Evolutionary conservation across 92 coral and sea anemone species (phyloP), one percentile per base, ranked within the genome.

Genomic region (Epizoanthus scotinus): DNA sequence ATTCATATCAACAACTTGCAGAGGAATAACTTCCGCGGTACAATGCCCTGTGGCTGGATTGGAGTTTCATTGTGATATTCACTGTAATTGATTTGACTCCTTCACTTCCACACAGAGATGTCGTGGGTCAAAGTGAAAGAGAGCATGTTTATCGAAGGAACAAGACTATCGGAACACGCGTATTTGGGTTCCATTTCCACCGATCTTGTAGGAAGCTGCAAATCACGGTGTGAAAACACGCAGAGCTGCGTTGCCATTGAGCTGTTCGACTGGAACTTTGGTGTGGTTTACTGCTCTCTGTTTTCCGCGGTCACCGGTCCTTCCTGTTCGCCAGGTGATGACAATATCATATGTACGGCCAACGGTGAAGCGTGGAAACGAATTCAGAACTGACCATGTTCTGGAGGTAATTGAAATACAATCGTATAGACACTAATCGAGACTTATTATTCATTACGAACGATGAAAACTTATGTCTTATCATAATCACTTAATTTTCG

Each of bases 291-390:
- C 78, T 84, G 84, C 21, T 65, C 88, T 42, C 40, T 84, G 72
- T 78, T 84, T 61, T 31, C 73, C 52, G 18, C 19, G 8, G 57
- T 84, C 66, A 77, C 63, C 5, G 83, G 59, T 21, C 53, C 66
- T 17, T 60, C 71, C n/a, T 85, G 88, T 50, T 66, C 72, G 8
- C 67, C 64, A n/a, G 62, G 77, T 18, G 78, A 84, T 52, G 29
- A 25, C 9, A 84, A 71, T 42, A 31, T 56, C 64, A 28, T 59
- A 14, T 85, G 79, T 61, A 26, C 50, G 15, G 79, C 71, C 44
- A 60, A 78, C 3, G 87, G 78, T 7, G 87, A 78, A 79, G 73
- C 87, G 52, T 84, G 84, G 88, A 49, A n/a, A 29, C 79, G 79
- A 34, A n/a, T 55, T 55, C 57, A 73, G 40, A 21, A 44, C 50